Evolutionary conservation across 2,113 vertebrate species (phyloP), one percentile per base, ranked within the genome.

Genomic region (Callopanchax toddi): DNA sequence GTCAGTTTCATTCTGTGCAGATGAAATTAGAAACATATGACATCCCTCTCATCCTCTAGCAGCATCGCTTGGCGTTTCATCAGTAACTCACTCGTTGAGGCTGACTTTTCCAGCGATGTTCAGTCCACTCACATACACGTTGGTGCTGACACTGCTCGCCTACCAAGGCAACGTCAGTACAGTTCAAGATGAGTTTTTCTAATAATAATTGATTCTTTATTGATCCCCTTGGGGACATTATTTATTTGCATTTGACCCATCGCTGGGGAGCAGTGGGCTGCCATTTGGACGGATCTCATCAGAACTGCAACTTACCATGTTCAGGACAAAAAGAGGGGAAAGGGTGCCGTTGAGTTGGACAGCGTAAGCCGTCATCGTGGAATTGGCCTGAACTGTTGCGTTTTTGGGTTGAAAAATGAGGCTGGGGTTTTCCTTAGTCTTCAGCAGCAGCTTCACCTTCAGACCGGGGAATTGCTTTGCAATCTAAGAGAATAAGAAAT

Each of bases 381-480:
- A 17, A 0, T 6, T 55, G 10, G 66, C 74, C 61, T 89, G 64
- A 18, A 91, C 17, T 0, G 79, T 92, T 16, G 59, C 11, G 0
- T 87, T 91, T 61, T 89, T 78, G 11, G 86, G 62, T 37, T 85
- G 12, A 39, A 92, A 82, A 5, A 39, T 84, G 40, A 90, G 32
- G 5, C 43, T 1, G 1, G 92, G 91, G 16, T 18, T 45, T 37
- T 88, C 82, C 8, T 0, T 73, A 0, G 61, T 79, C 51, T 89
- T 80, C 43, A 93, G 65, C 73, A 88, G 58, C 25, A 93, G 74
- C 44, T 92, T 84, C 82, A 93, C 84, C 86, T 83, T 76, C 81
- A 93, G 66, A 53, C 71, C 83, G 2, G 93, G 92, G 51, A 85
- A 93, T 13, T 32, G 67, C 67, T 86, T 85, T 18, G 79, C 77